These are phyloP conservation scores for Notodonta dromedarius DNA, from an alignment of 2,888 invertebrate genomes.

Conservation along the genomic window DNA sequence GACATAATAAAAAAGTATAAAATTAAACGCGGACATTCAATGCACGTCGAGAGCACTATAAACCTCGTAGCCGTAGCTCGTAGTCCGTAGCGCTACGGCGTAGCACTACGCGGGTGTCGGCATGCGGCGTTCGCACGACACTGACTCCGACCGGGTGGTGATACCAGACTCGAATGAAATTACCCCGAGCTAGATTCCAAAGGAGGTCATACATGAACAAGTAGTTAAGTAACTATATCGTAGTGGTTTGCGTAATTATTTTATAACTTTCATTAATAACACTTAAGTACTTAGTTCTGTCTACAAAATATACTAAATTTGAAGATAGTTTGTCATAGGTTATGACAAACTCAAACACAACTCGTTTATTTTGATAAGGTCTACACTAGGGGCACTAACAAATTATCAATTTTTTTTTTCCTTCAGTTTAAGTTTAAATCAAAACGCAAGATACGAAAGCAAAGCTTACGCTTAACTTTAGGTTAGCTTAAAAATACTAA, in stretches of 20 bases:
- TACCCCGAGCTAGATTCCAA: constrained; percentile 33
- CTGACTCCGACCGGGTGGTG: constrained; percentile 52
- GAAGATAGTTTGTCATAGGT: no score
- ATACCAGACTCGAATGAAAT: constrained; percentile 57
- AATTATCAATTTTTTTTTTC: no score
- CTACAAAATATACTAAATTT: no score
- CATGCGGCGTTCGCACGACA: constrained; percentile 44
- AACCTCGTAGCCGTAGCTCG: constrained; percentile 41
- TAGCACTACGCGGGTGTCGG: constrained; percentile 55
- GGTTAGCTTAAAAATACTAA: background rate
- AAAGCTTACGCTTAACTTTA: no score
- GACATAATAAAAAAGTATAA: constrained; percentile 27
- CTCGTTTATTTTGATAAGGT: no score
- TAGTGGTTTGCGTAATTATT: no score
- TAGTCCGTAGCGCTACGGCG: constrained; percentile 55
- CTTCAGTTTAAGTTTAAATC: no score
- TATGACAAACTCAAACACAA: no score
- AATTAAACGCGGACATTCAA: constrained; percentile 28
- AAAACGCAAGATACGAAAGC: no score
- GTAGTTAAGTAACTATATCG: no score
- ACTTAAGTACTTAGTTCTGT: background rate
- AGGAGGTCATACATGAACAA: background rate
- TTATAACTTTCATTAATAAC: background rate
- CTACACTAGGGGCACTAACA: no score
- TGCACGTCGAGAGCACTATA: constrained; percentile 29